phyloP scores from a whole-genome alignment of 1,140 invertebrate genomes.

The Drosophila lini region DNA sequence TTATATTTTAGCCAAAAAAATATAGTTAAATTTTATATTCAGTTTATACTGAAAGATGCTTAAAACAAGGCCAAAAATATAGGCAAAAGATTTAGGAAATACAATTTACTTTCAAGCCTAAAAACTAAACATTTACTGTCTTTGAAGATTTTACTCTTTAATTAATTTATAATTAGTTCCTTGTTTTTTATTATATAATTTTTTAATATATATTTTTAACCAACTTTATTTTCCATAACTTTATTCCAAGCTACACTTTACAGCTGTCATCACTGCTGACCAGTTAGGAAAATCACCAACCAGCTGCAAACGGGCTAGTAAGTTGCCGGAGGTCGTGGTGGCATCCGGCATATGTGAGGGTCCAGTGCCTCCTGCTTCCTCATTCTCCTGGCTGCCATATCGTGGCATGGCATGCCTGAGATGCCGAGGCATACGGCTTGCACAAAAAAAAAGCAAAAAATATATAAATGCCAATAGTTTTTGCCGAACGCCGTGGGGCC shows the following conservation, averaged over 20 bases:
- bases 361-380: neutral
- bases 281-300: constrained; percentile 1
- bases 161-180: neutral
- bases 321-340: constrained; percentile 14
- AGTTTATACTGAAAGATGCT: neutral
- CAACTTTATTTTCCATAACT: neutral
- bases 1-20: neutral
- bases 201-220: neutral
- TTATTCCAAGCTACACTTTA: neutral
- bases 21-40: no score
- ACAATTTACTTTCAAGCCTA: neutral
- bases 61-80: neutral
- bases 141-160: no score
- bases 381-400: constrained; percentile 29
- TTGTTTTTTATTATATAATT: neutral
- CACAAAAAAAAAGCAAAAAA: constrained; percentile 25
- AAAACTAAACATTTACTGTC: no score
- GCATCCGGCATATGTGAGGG: constrained; percentile 55
- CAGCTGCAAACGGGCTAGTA: neutral
- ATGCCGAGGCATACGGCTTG: constrained; percentile 50
- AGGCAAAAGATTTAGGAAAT: neutral
- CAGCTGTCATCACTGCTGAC: constrained; percentile 15
- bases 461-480: constrained; percentile 71
- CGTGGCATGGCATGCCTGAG: constrained; percentile 50
- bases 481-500: constrained; percentile 57